These are phyloP conservation scores for Apteryx owenii DNA, from an alignment of 2,113 vertebrate genomes.

Conservation along the genomic window DNA sequence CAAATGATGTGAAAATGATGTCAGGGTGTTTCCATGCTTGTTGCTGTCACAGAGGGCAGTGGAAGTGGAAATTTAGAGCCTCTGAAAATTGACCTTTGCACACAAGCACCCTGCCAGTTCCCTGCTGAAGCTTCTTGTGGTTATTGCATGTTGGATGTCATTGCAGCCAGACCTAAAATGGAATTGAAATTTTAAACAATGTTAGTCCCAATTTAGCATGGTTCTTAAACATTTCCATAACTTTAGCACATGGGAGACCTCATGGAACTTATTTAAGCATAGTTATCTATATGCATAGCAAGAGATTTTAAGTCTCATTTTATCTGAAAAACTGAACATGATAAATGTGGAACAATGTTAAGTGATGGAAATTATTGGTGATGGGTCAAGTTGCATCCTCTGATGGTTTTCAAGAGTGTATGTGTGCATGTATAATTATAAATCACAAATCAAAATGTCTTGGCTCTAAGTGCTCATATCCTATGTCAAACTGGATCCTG, in stretches of 20 bases:
- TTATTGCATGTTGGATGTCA: not conserved
- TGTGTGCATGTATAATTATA: not conserved
- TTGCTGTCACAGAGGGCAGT: not conserved
- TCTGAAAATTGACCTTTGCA: not conserved
- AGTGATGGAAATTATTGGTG: not conserved
- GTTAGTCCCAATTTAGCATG: not conserved
- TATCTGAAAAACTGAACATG: not conserved
- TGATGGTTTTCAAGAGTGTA: conserved; percentile 2
- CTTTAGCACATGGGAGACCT: not conserved
- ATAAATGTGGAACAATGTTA: not conserved
- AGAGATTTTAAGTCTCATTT: not conserved
- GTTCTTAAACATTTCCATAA: not conserved
- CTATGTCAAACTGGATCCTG: conserved; percentile 23
- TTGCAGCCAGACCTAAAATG: conserved; percentile 34
- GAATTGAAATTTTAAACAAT: not conserved
- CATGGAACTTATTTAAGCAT: not conserved
- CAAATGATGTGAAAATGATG: not conserved
- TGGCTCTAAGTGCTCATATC: conserved; percentile 28
- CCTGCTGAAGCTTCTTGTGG: not conserved
- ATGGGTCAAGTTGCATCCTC: conserved; percentile 11
- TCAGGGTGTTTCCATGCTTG: conserved; percentile 7
- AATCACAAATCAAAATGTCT: conserved; percentile 61
- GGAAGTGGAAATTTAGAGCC: conserved; percentile 9
- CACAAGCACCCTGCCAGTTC: not conserved
- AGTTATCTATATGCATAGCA: not conserved